Evolutionary conservation across 2,888 invertebrate species (phyloP), one percentile per base, ranked within the genome.

Genomic region (Polyploca ridens): DNA sequence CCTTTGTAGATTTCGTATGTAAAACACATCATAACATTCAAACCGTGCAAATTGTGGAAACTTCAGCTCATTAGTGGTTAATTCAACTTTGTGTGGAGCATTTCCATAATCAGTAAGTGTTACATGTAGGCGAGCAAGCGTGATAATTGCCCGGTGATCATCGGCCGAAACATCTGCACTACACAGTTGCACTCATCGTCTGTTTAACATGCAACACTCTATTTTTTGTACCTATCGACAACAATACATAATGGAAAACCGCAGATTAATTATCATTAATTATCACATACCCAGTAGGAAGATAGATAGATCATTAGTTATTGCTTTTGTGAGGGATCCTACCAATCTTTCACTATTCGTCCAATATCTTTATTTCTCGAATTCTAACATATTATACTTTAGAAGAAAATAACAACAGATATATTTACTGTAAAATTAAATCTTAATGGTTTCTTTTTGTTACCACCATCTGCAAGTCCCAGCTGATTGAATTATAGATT

Each of bases 121-220:
- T 67, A 68, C 69, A 69, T 63, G 68, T 66, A 78, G 67, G 76
- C 80, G 83, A 89, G 88, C 88, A 88, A 84, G 87, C 85, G 85
- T 79, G 88, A 77, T 89, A 89, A 89, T 89, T 85, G 85, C 77
- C 65, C 65, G 67, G 66, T 77, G 81, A 83, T 84, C 79, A 82
- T 77, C 72, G 75, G 66, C 72, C 73, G 74, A 72, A 80, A 77
- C 83, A 80, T 79, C 82, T 81, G 81, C 77, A 62, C 74, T 73
- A 71, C 71, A 75, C 77, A 71, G 73, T 76, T 75, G 76, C 78
- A 82, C 74, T 84, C 81, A 78, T 74, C 81, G 79, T 57, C 75
- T 76, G 68, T 71, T 79, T 80, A 78, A 62, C 77, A 78, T 82
- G 75, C 83, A 77, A 78, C 75, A 67, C 69, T 64, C 70, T 69